Conservation (phyloP, 1,140 invertebrate genomes). For the Acromyrmex echinatior region DNA sequence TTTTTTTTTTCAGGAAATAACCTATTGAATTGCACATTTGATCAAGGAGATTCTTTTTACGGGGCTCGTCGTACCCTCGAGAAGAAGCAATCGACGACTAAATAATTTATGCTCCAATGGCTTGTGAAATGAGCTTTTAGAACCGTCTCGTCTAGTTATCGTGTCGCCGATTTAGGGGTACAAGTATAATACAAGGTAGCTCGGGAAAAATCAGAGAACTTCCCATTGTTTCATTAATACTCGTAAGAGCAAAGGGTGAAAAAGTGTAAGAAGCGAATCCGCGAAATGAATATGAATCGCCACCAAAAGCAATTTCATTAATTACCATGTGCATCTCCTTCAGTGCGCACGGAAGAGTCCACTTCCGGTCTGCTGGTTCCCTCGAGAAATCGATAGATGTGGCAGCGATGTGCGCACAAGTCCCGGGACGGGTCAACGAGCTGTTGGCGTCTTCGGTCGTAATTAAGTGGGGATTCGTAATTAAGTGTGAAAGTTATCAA, state of each 20-base stretch:
- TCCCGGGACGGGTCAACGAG: constrained; percentile 58
- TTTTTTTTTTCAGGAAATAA: background rate
- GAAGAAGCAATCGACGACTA: constrained; percentile 20
- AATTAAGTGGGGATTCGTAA: constrained; percentile 57
- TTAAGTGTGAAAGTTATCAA: constrained; percentile 63
- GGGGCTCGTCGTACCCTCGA: background rate
- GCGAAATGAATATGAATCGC: constrained; percentile 43
- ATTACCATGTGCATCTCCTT: constrained; percentile 54
- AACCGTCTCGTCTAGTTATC: constrained; percentile 3
- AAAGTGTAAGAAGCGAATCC: background rate
- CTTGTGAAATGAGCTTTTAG: constrained; percentile 39
- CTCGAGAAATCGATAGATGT: constrained; percentile 67
- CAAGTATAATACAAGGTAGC: background rate
- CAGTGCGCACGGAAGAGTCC: constrained; percentile 55
- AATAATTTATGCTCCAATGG: constrained; percentile 26
- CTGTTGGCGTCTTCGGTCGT: constrained; percentile 60
- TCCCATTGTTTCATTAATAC: background rate
- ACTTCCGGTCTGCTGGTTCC: constrained; percentile 62
- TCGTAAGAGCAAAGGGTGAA: no score
- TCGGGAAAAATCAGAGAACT: background rate
- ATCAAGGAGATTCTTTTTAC: constrained; percentile 16
- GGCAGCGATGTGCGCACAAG: constrained; percentile 52
- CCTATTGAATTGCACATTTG: background rate
- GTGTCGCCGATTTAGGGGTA: background rate
- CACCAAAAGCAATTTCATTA: constrained; percentile 39